phyloP scores from a whole-genome alignment of 2,888 invertebrate species.

The Drosophila infuscata region DNA sequence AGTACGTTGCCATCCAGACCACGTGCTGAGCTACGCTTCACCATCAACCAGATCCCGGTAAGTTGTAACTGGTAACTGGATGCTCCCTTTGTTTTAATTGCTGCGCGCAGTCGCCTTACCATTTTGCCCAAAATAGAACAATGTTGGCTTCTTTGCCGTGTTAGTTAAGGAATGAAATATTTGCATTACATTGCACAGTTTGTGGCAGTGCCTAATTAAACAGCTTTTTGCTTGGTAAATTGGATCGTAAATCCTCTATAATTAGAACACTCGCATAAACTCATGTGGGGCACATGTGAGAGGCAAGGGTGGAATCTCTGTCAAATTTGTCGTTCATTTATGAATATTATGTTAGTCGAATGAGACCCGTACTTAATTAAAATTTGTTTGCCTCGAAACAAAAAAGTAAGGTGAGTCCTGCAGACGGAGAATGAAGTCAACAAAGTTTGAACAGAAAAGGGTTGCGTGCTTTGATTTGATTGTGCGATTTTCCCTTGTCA shows the following conservation, averaged over 20 bases:
- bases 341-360: slow-evolving; percentile 66
- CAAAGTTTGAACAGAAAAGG: slow-evolving; percentile 59
- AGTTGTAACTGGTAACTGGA: slow-evolving; percentile 84
- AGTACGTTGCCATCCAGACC: slow-evolving; percentile 91
- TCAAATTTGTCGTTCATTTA: slow-evolving; percentile 76
- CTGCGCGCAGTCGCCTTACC: not conserved
- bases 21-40: slow-evolving; percentile 90
- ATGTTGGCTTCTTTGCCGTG: not conserved
- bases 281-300: slow-evolving; percentile 40
- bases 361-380: slow-evolving; percentile 65
- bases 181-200: slow-evolving; percentile 24
- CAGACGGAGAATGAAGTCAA: slow-evolving; percentile 56
- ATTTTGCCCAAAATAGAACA: slow-evolving; percentile 3
- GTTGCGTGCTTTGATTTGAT: slow-evolving; percentile 69
- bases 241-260: slow-evolving; percentile 74
- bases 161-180: slow-evolving; percentile 8
- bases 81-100: not conserved
- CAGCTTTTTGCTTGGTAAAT: slow-evolving; percentile 56
- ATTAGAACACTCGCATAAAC: slow-evolving; percentile 61
- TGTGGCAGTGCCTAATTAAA: slow-evolving; percentile 62
- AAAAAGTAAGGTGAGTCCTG: slow-evolving; percentile 18
- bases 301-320: slow-evolving; percentile 39
- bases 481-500: slow-evolving; percentile 69
- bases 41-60: slow-evolving; percentile 91
- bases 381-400: slow-evolving; percentile 42